phyloP scores from a whole-genome alignment of 2,888 invertebrate genomes.

The Anarsia innoxiella region DNA sequence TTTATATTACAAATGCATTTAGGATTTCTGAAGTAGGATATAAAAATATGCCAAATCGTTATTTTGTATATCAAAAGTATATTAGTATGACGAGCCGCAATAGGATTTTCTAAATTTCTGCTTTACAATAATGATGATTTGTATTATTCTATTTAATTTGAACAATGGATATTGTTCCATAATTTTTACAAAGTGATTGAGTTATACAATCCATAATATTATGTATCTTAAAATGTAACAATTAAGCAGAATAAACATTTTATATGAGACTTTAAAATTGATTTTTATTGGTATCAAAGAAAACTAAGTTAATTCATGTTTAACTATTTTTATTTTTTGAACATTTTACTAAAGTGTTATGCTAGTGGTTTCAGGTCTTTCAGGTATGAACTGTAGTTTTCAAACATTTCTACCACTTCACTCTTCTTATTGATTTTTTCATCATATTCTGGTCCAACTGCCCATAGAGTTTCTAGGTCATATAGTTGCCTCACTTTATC shows the following conservation, averaged over 20 bases:
- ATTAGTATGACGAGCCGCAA: conserved; percentile 30
- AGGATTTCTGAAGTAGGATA: conserved; percentile 57
- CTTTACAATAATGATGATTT: conserved; percentile 2
- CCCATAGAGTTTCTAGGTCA: conserved; percentile 94
- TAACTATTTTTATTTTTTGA: too few species aligned
- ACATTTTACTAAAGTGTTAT: conserved; percentile 22
- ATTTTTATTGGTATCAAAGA: conserved; percentile 35
- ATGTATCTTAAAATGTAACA: conserved; percentile 61
- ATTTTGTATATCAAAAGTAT: conserved; percentile 56
- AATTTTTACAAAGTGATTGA: conserved; percentile 38
- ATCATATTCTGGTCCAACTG: conserved; percentile 89
- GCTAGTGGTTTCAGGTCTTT: conserved; percentile 78
- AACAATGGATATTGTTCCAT: conserved; percentile 14
- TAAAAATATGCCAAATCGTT: conserved; percentile 66
- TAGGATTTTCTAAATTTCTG: conserved; percentile 9
- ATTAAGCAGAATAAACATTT: conserved; percentile 72
- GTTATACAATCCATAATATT: conserved; percentile 59
- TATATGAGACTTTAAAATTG: conserved; percentile 68
- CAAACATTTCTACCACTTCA: conserved; percentile 78
- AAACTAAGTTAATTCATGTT: too few species aligned
- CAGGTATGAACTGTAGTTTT: conserved; percentile 79
- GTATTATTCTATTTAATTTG: conserved; percentile 22
- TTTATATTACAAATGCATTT: conserved; percentile 64
- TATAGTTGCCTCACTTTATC: conserved; percentile 80
- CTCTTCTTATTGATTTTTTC: conserved; percentile 78